Evolutionary conservation across 2,888 invertebrate species (phyloP), one percentile per base, ranked within the genome.

Genomic region (Unio pictorum): DNA sequence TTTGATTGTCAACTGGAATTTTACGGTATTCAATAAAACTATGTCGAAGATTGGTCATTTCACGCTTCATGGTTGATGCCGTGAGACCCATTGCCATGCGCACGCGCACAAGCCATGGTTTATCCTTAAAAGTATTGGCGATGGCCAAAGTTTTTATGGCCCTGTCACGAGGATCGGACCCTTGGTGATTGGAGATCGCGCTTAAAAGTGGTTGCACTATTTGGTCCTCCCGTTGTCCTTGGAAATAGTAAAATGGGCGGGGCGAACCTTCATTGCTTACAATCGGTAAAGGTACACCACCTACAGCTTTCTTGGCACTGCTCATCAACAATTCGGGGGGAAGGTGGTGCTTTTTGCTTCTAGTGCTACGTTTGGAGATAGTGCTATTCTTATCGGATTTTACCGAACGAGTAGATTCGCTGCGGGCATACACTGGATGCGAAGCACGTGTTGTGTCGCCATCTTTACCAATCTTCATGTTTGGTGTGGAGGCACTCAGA

Each of bases 61-160:
- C 81, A 15, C 86, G 74, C 68, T 83, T 86, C 34, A 89, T 81
- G 0, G 86, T 85, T 55, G 83, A 83, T 23, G 84, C 73, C 57
- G 87, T 85, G 34, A 90, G 76, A 55, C 77, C 76, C 81, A 88
- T 84, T 3, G 90, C 90, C 80, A 89, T 85, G 8, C 87, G 78
- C 11, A 90, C 86, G 67, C 87, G 87, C 64, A 83, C 79, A 45
- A 90, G 74, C 89, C 89, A 90, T 4, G 89, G 86, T 74, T 88
- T 89, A 65, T 89, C 89, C 63, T 84, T 84, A 77, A 89, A 89
- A 18, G 82, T 81, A 75, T 85, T 87, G 15, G 89, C 88, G n/a
- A 89, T 85, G 8, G 86, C 81, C 68, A 90, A 75, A n/a, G 89
- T 87, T 71, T 84, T 82, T 26, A 87, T 83, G 64, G 90, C 90